Base-by-base conservation (phyloP, 1,140 invertebrate genomes). In the Drosophila quadrilineata region DNA sequence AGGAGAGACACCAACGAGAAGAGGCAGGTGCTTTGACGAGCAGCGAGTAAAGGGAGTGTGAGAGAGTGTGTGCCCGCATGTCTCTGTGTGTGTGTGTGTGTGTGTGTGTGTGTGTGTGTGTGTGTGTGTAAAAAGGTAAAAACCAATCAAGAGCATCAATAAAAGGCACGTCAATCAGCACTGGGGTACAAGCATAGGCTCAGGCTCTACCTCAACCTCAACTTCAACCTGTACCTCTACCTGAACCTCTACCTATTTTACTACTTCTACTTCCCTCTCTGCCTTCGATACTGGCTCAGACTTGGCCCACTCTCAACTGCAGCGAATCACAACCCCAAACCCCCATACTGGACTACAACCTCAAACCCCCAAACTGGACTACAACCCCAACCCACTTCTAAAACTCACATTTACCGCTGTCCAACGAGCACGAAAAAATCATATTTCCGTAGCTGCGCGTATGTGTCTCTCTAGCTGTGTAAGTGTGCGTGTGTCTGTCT, bases 141-240 rank as follows among this genome's bases (percentile, higher is more conserved):
- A 86, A 87, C 82, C 82, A 87, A 87, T 87, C 82, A 86, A 86
- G 82, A 86, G 80, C 82, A 87, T 87, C 80, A 86, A 82, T 87
- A 86, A 87, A 87, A 87, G 79, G 75, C 72, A 82, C 80, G 82
- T 87, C 75, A 87, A 87, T 87, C 82, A 87, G 82, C 76, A 73
- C 73, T 71, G 62, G 52, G 46, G 59, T 3, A 10, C 22, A 8
- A 16, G 10, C 8, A 33, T 56, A 28, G 60, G 49, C 67, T 43
- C 43, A 64, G 41, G n/a, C 21, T 31, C 9, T 68, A 48, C 9
- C 8, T 9, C 17, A 1, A 3, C 8, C 16, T n/a, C 36, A 17
- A 12, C 21, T n/a, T 4, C 26, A 1, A 21, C 40, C 29, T 22
- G 28, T n/a, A n/a, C n/a, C n/a, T n/a, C n/a, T n/a, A n/a, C n/a